phyloP scores from a whole-genome alignment of 1,140 invertebrate species.

The Zaprionus tsacasi region DNA sequence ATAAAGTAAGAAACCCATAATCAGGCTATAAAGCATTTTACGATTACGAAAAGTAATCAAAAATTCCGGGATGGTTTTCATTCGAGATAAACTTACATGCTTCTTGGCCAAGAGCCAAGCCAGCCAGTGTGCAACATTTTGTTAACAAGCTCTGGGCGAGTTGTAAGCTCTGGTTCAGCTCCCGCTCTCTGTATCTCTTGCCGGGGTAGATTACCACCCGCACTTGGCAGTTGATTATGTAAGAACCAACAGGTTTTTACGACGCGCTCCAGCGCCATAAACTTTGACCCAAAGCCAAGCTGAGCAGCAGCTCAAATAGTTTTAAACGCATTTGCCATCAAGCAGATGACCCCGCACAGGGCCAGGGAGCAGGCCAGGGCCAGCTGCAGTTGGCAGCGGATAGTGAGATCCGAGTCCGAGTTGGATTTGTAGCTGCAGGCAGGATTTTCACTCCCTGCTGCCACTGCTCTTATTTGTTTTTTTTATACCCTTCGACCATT shows the following conservation, averaged over 20 bases:
- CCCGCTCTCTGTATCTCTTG: neutral
- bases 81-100: neutral
- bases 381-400: conserved; percentile 63
- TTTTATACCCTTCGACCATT: no score
- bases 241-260: conserved; percentile 74
- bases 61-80: neutral
- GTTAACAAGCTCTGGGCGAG: conserved; percentile 71
- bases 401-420: conserved; percentile 25
- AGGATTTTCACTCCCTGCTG: conserved; percentile 27
- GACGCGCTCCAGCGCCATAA: conserved; percentile 72
- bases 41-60: neutral
- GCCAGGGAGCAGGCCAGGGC: conserved; percentile 3
- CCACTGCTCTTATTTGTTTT: conserved; percentile 6
- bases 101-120: conserved; percentile 11
- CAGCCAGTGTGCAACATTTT: conserved; percentile 35
- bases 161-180: conserved; percentile 49
- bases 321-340: conserved; percentile 67
- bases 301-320: conserved; percentile 80
- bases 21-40: neutral
- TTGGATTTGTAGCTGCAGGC: conserved; percentile 24
- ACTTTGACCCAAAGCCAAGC: conserved; percentile 80
- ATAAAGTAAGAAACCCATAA: neutral
- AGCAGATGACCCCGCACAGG: conserved; percentile 27
- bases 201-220: neutral
- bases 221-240: conserved; percentile 59